Evolutionary conservation across 2,888 invertebrate genomes (phyloP), one percentile per base, ranked within the genome.

Genomic region (Taenaris catops): DNA sequence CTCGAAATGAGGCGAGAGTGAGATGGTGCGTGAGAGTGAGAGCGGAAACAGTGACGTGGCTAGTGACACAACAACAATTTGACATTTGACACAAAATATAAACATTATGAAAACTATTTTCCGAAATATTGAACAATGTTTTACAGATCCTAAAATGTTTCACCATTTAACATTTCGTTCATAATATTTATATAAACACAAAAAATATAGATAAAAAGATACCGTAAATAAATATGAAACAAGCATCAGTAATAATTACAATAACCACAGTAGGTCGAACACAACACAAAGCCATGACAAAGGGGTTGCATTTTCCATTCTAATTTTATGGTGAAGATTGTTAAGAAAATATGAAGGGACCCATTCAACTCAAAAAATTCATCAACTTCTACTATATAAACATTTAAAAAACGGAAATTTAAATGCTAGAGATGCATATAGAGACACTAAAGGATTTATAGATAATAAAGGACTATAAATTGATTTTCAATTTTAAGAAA

Each of bases 31-130:
- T 67, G 80, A 72, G 74, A 79, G 76, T 75, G 83, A 73, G 78
- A 83, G 79, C 75, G 79, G 79, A 83, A 81, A 83, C 74, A 66
- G 76, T 81, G 81, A 74, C 78, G 72, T 73, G 72, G 70, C 73
- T 73, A 65, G 76, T 71, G 75, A 67, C 67, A 53, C 46, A 70
- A 69, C 64, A 51, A 49, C 47, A 31, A 27, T n/a, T n/a, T 40
- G 39, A 40, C 29, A 43, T 39, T 28, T 34, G 23, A 44, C 43
- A 43, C 34, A 38, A 25, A 34, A 37, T 44, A 40, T 32, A 29
- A 37, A 44, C 34, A 44, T 41, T 43, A 43, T 43, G 40, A 40
- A n/a, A n/a, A n/a, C 28, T 31, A 11, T 21, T 31, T n/a, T 12
- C 3, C n/a, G 1, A 1, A 16, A 21, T 17, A 18, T 3, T 7